A percentile compares a stretch with the other conserved stretches of the same genome.
phyloP scores from a whole-genome alignment of 2,113 vertebrate species.

The Tetraodon nigroviridis region DNA sequence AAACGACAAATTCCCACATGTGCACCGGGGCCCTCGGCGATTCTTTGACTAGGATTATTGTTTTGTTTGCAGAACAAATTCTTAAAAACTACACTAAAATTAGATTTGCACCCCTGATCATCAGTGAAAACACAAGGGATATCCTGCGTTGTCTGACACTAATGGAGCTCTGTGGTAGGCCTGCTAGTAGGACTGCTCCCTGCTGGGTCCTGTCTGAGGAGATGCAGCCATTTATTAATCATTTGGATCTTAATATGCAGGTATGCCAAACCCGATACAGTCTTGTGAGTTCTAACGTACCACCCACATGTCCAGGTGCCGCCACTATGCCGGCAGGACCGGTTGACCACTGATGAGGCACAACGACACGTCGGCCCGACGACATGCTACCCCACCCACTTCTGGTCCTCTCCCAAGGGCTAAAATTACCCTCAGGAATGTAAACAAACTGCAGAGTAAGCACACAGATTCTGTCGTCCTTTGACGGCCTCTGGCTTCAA shows the following conservation, averaged over 20 bases:
- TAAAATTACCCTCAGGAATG: slow-evolving; percentile 79
- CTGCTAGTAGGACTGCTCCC: slow-evolving; percentile 59
- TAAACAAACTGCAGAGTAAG: slow-evolving; percentile 77
- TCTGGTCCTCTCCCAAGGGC: slow-evolving; percentile 45
- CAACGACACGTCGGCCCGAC: slow-evolving; percentile 58
- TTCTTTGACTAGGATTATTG: slow-evolving; percentile 62
- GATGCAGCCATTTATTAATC: slow-evolving; percentile 4
- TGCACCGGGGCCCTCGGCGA: slow-evolving; percentile 41
- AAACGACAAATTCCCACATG: slow-evolving; percentile 78
- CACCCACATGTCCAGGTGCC: slow-evolving; percentile 70
- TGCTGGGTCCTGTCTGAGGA: not conserved
- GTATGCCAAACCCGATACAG: too few relatives aligned
- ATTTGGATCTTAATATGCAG: not conserved
- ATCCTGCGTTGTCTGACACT: slow-evolving; percentile 63
- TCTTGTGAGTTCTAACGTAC: slow-evolving; percentile 38
- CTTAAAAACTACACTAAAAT: slow-evolving; percentile 87
- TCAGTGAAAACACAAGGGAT: slow-evolving; percentile 68
- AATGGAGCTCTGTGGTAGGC: slow-evolving; percentile 76
- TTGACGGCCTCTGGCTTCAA: slow-evolving; percentile 34
- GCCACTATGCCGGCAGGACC: slow-evolving; percentile 45
- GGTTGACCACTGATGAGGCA: slow-evolving; percentile 61
- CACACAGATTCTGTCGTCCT: slow-evolving; percentile 60
- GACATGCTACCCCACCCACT: slow-evolving; percentile 52
- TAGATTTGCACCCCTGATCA: slow-evolving; percentile 82
- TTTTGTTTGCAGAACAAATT: slow-evolving; percentile 87